Percentiles rank a stretch among this genome's conserved stretches.
These are phyloP conservation scores for Halictus quadricinctus DNA, from an alignment of 2,888 invertebrate genomes.

Conservation along the genomic window DNA sequence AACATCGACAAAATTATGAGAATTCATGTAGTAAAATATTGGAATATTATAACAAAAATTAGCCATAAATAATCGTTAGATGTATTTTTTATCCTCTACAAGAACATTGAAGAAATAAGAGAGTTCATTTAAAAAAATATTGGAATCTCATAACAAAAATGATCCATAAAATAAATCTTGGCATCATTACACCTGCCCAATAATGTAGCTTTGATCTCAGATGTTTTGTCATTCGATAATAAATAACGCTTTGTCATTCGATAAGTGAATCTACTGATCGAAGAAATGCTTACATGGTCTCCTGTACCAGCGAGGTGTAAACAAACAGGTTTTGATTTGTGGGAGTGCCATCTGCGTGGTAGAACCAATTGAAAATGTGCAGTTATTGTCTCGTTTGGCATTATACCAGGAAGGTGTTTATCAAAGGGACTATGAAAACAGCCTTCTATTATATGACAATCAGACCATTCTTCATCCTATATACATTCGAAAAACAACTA, in stretches of 20 bases:
- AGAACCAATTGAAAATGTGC: constrained; percentile 94
- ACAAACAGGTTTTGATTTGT: constrained; percentile 91
- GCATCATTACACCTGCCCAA: not conserved
- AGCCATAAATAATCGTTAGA: too few species aligned
- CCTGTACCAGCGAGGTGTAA: constrained; percentile 98
- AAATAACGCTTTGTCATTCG: not conserved
- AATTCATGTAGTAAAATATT: too few species aligned
- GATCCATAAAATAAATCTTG: not conserved
- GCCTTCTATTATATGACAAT: constrained; percentile 92
- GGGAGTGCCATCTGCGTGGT: constrained; percentile 90
- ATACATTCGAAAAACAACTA: constrained; percentile 15
- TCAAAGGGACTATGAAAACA: constrained; percentile 94
- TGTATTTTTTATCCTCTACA: not conserved
- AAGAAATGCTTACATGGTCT: constrained; percentile 91
- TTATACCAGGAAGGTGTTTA: constrained; percentile 91
- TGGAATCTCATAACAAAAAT: not conserved
- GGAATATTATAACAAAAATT: too few species aligned
- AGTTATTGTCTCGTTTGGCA: constrained; percentile 91
- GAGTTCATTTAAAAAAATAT: not conserved
- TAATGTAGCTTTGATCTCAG: not conserved
- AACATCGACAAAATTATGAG: too few species aligned
- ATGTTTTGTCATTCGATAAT: not conserved
- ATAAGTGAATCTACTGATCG: not conserved
- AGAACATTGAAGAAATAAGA: not conserved
- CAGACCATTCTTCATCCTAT: constrained; percentile 89